Conservation (phyloP, 2,113 vertebrate species). For the Osmerus mordax region DNA sequence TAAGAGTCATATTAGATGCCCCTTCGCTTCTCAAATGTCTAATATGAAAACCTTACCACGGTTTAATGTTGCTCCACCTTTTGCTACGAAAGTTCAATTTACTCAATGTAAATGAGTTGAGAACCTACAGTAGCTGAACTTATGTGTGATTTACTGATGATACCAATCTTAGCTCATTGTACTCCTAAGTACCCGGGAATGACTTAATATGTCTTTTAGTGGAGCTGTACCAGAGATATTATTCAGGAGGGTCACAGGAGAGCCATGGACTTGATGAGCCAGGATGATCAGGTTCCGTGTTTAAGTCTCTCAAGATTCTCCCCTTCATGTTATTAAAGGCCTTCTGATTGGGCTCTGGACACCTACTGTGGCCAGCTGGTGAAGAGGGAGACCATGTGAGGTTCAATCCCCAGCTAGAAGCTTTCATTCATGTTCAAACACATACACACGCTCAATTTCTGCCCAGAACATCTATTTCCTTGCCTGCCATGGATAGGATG, state of each 20-base stretch:
- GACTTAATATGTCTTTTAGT: constrained; percentile 36
- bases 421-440: constrained; percentile 1
- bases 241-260: constrained; percentile 57
- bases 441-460: constrained; percentile 9
- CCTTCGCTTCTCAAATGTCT: no score
- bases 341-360: constrained; percentile 66
- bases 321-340: constrained; percentile 51
- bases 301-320: constrained; percentile 59
- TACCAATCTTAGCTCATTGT: constrained; percentile 63
- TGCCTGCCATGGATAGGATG: constrained; percentile 28
- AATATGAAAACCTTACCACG: no score
- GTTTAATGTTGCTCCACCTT: background rate
- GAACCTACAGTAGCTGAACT: constrained; percentile 20
- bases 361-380: constrained; percentile 59
- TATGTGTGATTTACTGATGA: constrained; percentile 64
- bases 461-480: constrained; percentile 5
- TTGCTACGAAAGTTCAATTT: background rate
- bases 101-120: background rate
- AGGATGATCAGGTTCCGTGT: constrained; percentile 64
- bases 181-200: constrained; percentile 56
- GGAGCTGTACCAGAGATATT: constrained; percentile 42
- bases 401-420: constrained; percentile 5
- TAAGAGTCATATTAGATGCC: no score
- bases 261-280: constrained; percentile 59
- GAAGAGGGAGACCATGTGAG: constrained; percentile 1